Base-by-base conservation (phyloP, 2,888 invertebrate genomes). In the Drosophila pseudotalamancana region DNA sequence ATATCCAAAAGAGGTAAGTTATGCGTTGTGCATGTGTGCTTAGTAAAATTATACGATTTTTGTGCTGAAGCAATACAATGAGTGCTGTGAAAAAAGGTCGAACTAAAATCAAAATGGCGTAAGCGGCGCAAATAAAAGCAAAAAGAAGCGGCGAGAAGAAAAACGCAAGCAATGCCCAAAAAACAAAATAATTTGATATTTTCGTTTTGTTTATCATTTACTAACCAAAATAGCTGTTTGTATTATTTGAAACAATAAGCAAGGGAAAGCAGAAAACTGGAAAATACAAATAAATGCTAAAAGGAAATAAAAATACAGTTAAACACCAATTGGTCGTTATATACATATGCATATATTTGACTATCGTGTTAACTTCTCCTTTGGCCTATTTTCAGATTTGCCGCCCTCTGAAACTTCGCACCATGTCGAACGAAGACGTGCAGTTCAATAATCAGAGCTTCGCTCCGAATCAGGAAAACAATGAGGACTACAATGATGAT, bases 61-160 rank as follows among this genome's bases (percentile, higher is more conserved):
- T 3, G 1, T 6, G 11, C 12, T 1, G 19, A 27, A 18, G 6
- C 6, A 6, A 16, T 6, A 2, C 31, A 12, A 12, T 1, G 9
- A 63, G 32, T 37, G 0, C 4, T 31, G 16, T 16, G 9, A 9
- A 4, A 14, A 42, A 57, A 12, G 1, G n/a, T 12, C n/a, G 1
- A 11, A 25, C 11, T n/a, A 83, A 87, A 84, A 73, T 39, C 87
- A 84, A 84, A 82, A 84, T 84, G 84, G 84, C 84, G 86, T 67
- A 73, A 64, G 48, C 65, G 42, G n/a, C 60, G 57, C 46, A 19
- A 21, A 46, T 63, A 45, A 63, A 4, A 49, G 16, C 34, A 46
- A 65, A 59, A 12, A 31, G 25, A 39, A 55, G 57, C 62, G 61
- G 59, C 45, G 46, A 29, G 23, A 6, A 12, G 5, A 9, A 34